Conservation (phyloP, 2,113 vertebrate species). For the Onychostoma macrolepis region DNA sequence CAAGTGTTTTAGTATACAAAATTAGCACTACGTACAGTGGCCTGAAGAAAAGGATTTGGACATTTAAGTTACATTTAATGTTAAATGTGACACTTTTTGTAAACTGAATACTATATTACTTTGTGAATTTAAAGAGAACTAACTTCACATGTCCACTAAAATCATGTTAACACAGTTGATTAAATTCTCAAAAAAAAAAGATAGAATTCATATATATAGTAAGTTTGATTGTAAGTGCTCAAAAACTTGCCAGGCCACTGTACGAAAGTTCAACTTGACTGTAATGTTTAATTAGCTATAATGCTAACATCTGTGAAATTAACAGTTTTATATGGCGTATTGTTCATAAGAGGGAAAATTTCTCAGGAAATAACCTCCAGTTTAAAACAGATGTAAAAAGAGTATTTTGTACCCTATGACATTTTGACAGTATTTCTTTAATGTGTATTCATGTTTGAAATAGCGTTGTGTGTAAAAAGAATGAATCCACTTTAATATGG, state of each 20-base stretch:
- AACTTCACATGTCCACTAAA: not conserved
- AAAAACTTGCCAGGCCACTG: not conserved
- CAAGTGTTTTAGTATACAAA: not conserved
- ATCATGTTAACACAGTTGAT: not conserved
- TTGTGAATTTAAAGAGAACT: too few relatives aligned
- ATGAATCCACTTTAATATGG: not conserved
- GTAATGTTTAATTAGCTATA: not conserved
- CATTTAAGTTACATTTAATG: not conserved
- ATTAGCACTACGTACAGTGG: not conserved
- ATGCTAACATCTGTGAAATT: constrained; percentile 24
- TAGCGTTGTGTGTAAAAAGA: not conserved
- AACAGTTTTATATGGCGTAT: not conserved
- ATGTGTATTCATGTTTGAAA: not conserved
- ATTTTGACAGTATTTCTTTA: constrained; percentile 7
- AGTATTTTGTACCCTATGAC: not conserved
- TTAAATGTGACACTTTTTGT: not conserved
- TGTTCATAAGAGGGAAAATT: not conserved
- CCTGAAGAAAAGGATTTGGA: not conserved
- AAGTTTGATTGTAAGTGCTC: not conserved
- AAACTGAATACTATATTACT: not conserved
- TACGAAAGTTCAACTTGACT: not conserved
- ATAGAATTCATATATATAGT: not conserved
- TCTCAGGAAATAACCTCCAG: constrained; percentile 3
- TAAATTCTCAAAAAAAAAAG: not conserved
- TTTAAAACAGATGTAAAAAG: not conserved